These are phyloP conservation scores for Gymnothorax reevesii DNA, from an alignment of 2,797 vertebrate species.

Conservation along the genomic window DNA sequence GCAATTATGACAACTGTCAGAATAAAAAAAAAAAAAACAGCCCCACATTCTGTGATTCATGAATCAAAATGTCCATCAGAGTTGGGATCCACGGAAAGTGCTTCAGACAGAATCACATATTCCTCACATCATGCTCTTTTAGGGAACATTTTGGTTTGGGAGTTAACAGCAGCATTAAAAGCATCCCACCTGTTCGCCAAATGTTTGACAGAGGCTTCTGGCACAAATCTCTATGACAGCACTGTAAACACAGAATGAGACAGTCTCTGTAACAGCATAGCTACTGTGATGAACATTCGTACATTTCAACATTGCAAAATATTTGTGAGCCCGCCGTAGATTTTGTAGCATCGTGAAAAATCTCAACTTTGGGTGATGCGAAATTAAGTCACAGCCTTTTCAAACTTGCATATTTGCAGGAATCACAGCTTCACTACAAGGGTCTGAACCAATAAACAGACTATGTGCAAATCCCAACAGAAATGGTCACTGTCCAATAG, in stretches of 20 bases:
- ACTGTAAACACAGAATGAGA: neutral
- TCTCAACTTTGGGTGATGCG: neutral
- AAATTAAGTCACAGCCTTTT: neutral
- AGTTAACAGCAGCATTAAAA: neutral
- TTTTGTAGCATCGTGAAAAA: neutral
- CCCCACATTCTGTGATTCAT: too few relatives aligned
- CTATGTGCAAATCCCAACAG: constrained; percentile 3
- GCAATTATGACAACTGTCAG: too few relatives aligned
- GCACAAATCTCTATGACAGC: neutral
- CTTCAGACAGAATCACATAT: neutral
- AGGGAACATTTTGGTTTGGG: neutral
- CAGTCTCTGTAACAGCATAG: neutral
- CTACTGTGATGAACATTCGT: neutral
- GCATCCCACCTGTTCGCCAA: neutral
- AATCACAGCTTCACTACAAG: neutral
- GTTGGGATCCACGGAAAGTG: neutral
- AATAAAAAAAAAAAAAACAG: too few relatives aligned
- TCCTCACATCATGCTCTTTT: neutral
- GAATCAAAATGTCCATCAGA: neutral
- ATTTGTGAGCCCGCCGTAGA: too few relatives aligned
- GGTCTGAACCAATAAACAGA: neutral
- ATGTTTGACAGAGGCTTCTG: neutral
- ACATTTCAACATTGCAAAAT: too few relatives aligned
- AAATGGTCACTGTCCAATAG: neutral
- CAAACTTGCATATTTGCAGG: neutral